Evolutionary conservation across 2,888 invertebrate genomes (phyloP), one percentile per base, ranked within the genome.

Genomic region (Acanthacorydalis orientalis): DNA sequence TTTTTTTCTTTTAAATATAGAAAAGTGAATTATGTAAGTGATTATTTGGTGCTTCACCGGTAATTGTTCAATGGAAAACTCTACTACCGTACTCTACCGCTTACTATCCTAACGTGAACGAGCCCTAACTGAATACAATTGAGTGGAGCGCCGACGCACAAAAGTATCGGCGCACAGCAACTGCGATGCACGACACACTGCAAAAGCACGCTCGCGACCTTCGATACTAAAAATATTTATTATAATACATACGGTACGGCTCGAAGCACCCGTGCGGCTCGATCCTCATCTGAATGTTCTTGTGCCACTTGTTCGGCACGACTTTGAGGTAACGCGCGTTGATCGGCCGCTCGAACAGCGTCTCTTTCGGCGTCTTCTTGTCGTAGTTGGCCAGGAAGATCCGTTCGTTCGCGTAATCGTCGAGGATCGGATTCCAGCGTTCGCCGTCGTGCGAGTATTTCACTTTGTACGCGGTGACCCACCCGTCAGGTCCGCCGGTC

Each of bases 211-310:
- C n/a, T n/a, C n/a, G n/a, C n/a, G n/a, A n/a, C n/a, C n/a, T n/a
- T n/a, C n/a, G n/a, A n/a, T n/a, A n/a, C n/a, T n/a, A n/a, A n/a
- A n/a, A n/a, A n/a, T n/a, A n/a, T n/a, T n/a, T n/a, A n/a, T n/a
- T n/a, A n/a, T n/a, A n/a, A n/a, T 16, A 40, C 73, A 73, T 67
- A 77, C 77, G 70, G 60, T 86, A 86, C 1, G 81, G 78, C 53
- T 76, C 66, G 54, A 74, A 87, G 60, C 91, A 91, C 7, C 90
- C 90, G 11, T 80, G 67, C 0, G 89, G 74, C 57, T 91, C 88
- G 1, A 81, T 64, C 49, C 80, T 74, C 63, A 91, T 68, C 54
- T 83, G 82, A 33, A 89, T 80, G 50, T 72, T 75, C 4, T 75
- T 67, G 38, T 79, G 72, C 87, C 87, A 90, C 46, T 78, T 77